These are phyloP conservation scores for Caenorhabditis brenneri DNA, from an alignment of 1,140 invertebrate species.

Conservation along the genomic window DNA sequence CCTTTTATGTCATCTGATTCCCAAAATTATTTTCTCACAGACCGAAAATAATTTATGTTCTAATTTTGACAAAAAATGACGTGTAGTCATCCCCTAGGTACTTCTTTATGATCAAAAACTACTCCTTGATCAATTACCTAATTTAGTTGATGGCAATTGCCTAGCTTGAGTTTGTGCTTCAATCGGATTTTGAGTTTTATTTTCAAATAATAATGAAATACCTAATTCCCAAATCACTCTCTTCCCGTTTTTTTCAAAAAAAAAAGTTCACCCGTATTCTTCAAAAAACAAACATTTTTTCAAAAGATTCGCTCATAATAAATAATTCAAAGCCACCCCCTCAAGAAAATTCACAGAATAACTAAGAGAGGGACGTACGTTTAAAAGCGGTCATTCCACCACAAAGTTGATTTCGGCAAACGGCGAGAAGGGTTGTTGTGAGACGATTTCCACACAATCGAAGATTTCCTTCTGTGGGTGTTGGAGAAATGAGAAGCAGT, in stretches of 20 bases:
- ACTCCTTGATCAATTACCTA: too few species aligned
- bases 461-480: constrained; percentile 7
- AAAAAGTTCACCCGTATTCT: not conserved
- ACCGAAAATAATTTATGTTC: too few species aligned
- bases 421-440: constrained; percentile 37
- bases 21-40: too few species aligned
- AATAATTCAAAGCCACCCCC: not conserved
- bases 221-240: too few species aligned
- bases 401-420: constrained; percentile 47
- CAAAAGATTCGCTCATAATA: not conserved
- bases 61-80: too few species aligned
- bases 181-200: too few species aligned
- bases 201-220: too few species aligned
- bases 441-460: constrained; percentile 46
- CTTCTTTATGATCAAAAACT: too few species aligned
- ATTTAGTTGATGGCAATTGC: too few species aligned
- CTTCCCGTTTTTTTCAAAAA: not conserved
- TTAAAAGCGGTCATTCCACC: constrained; percentile 34
- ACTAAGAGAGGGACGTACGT: not conserved
- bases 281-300: not conserved
- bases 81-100: too few species aligned
- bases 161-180: too few species aligned
- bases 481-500: not conserved
- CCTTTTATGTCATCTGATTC: too few species aligned
- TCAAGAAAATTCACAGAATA: not conserved